Conservation (phyloP, 2,113 vertebrate genomes). For the Grallaria varia region DNA sequence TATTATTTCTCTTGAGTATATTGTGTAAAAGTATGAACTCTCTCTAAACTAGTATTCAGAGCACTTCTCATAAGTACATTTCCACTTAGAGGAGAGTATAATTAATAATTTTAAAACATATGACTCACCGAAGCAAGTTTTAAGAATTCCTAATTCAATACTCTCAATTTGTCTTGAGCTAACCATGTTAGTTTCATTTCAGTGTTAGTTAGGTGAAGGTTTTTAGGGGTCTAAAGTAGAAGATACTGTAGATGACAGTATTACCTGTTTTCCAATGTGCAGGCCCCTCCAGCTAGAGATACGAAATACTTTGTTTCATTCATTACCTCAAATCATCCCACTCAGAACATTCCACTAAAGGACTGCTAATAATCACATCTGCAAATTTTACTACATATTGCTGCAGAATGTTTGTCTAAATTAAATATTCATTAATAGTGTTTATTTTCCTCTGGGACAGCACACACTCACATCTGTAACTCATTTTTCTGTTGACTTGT, state of each 20-base stretch:
- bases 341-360: not conserved
- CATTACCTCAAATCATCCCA: not conserved
- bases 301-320: not conserved
- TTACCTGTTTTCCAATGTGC: not conserved
- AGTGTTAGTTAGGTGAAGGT: not conserved
- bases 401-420: not conserved
- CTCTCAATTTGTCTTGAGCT: constrained; percentile 4
- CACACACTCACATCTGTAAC: not conserved
- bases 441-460: not conserved
- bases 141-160: constrained; percentile 12
- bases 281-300: not conserved
- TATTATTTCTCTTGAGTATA: not conserved
- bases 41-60: not conserved
- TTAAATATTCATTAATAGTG: not conserved
- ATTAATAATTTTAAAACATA: constrained; percentile 6
- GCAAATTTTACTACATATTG: constrained; percentile 41
- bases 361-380: not conserved
- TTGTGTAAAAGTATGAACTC: not conserved
- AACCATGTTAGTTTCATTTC: not conserved
- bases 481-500: not conserved
- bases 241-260: not conserved
- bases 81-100: not conserved
- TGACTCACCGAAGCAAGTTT: not conserved
- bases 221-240: not conserved
- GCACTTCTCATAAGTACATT: not conserved